Conservation (phyloP, 2,888 invertebrate genomes). For the Galerucella calmariensis region DNA sequence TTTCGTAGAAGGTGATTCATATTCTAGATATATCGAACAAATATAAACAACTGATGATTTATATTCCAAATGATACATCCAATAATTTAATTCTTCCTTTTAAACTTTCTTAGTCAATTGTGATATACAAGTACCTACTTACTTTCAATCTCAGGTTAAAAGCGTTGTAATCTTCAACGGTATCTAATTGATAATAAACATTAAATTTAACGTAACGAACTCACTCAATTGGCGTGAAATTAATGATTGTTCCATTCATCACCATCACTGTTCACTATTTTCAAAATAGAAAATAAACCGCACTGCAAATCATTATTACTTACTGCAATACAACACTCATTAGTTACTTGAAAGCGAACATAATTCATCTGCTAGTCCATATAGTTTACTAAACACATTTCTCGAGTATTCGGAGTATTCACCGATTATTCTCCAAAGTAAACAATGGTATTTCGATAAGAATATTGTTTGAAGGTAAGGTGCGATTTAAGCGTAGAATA, state of each 20-base stretch:
- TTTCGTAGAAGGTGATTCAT: no score
- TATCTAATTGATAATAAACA: background rate
- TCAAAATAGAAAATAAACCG: background rate
- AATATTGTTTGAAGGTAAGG: background rate
- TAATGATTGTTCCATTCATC: slow-evolving; percentile 5
- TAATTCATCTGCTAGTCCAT: background rate
- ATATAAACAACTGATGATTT: no score
- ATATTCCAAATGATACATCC: no score
- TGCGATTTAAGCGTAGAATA: background rate
- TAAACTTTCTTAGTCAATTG: no score
- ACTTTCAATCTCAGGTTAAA: background rate
- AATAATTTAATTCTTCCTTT: no score
- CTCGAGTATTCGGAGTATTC: background rate
- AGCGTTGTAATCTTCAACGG: background rate
- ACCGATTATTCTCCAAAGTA: slow-evolving; percentile 5
- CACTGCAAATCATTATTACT: background rate
- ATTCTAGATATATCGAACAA: no score
- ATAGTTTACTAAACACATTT: background rate
- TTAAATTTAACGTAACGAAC: slow-evolving; percentile 1
- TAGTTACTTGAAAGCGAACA: background rate
- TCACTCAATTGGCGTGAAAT: background rate
- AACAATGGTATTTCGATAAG: slow-evolving; percentile 3
- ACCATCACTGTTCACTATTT: slow-evolving; percentile 1
- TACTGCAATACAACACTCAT: background rate
- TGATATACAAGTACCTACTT: no score